Conservation (phyloP, 2,797 vertebrate species). For the Xiphorhynchus erythropygius region DNA sequence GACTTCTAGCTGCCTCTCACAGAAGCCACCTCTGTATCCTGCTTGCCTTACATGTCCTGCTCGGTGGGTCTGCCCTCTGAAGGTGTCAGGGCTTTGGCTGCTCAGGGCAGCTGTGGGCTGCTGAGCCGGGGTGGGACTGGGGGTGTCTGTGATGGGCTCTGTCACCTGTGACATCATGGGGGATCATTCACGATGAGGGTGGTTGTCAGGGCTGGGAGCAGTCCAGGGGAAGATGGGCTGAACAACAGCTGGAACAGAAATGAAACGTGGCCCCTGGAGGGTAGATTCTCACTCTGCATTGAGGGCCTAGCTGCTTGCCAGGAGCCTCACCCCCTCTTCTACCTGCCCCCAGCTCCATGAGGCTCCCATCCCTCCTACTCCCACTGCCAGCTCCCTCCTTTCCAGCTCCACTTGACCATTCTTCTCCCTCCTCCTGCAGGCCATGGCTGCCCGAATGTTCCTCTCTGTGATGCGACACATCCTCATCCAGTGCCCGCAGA, state of each 20-base stretch:
- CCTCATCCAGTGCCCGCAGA: neutral
- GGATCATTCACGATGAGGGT: neutral
- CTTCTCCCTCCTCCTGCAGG: neutral
- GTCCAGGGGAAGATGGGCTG: fast-evolving
- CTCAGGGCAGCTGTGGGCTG: neutral
- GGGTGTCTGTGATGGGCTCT: neutral
- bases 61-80: neutral
- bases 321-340: neutral
- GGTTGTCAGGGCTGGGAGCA: neutral
- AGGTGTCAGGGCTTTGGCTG: neutral
- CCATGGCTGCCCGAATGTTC: neutral
- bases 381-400: neutral
- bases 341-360: neutral
- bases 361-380: neutral
- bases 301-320: neutral
- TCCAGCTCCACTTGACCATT: neutral
- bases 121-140: neutral
- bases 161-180: neutral
- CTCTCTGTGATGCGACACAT: neutral
- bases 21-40: neutral
- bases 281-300: neutral
- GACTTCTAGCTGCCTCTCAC: neutral
- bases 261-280: neutral
- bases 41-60: neutral
- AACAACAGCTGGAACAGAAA: neutral